Base-by-base conservation (phyloP, 2,888 invertebrate genomes). In the Parnassius orleans region DNA sequence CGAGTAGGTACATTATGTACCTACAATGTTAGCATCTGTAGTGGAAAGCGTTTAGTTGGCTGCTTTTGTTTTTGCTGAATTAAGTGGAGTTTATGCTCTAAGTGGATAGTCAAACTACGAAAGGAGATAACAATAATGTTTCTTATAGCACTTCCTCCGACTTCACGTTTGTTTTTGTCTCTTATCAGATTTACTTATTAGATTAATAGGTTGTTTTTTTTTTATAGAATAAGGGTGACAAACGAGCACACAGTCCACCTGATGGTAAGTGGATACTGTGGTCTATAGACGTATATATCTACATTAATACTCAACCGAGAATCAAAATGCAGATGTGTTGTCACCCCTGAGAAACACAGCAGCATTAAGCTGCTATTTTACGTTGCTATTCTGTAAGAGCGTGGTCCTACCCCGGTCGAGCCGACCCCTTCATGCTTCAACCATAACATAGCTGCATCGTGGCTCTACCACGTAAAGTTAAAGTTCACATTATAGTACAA, bases 1-100 rank as follows among this genome's bases (percentile, higher is more conserved):
- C 68, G 61, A 69, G 69, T 60, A 71, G 73, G 66, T 72, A 80
- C 73, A 71, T 76, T 76, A 73, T 72, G 76, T 76, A 74, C 71
- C 72, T 73, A 73, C 70, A 73, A 62, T 65, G 68, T 58, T 64
- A 60, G 63, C 55, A 53, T 56, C 56, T 52, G 65, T 67, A 73
- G 74, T 70, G 68, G 69, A 75, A 76, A 77, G 68, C 76, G 67
- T 71, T 71, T 80, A 77, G 78, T 81, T 78, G 77, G 73, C 73
- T 70, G 76, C 79, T 77, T 80, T 84, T 82, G 83, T 84, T 86
- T 86, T 85, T 83, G 79, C 80, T 78, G 81, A 74, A 81, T 82
- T 81, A 79, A 82, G 77, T 73, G 80, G 75, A 80, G 75, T 80
- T 85, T 79, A 79, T 76, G 69, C 74, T 76, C 72, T 78, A 81